Base-by-base conservation (phyloP, 2,113 vertebrate genomes). In the Zingel zingel region DNA sequence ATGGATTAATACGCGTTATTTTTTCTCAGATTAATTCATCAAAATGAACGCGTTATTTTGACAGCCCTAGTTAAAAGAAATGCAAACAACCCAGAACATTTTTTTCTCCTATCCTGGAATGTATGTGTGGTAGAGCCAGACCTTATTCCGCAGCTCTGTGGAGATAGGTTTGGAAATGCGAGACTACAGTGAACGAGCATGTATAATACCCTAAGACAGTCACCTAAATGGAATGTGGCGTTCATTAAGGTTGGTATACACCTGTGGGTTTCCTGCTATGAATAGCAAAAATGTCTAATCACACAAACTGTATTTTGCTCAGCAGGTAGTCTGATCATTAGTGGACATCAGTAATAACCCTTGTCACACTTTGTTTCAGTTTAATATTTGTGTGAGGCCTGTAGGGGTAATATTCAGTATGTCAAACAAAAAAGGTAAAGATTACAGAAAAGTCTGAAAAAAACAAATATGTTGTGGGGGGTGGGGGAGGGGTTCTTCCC, bases 261-360 rank as follows among this genome's bases (percentile, higher is more conserved):
- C 25, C 9, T 64, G 77, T 30, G 36, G 2, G 43, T 62, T 79
- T 63, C 57, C 47, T 45, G 47, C 77, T 53, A 53, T 23, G 10
- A 23, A 69, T 19, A 43, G 10, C 3, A 36, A 33, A 63, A 66
- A 61, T 10, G 16, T n/a, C 25, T 47, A 54, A 63, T 48, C 19
- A 65, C 15, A 73, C 5, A 65, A 21, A 57, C 36, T 58, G 27
- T 30, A 33, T 23, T 75, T 74, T 68, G 5, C 53, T 61, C 51
- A 74, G 63, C 64, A 69, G 61, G 23, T 45, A 18, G 64, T 53
- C 23, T 6, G 36, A 48, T 75, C 61, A 71, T 71, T 33, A 74
- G 19, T 30, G n/a, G 33, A 66, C 25, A 21, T 72, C 48, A 3
- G 33, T 54, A 57, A 47, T 56, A 59, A 67, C 50, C 72, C 47